phyloP scores from a whole-genome alignment of 2,797 vertebrate species.

The Pachyuromys duprasi region DNA sequence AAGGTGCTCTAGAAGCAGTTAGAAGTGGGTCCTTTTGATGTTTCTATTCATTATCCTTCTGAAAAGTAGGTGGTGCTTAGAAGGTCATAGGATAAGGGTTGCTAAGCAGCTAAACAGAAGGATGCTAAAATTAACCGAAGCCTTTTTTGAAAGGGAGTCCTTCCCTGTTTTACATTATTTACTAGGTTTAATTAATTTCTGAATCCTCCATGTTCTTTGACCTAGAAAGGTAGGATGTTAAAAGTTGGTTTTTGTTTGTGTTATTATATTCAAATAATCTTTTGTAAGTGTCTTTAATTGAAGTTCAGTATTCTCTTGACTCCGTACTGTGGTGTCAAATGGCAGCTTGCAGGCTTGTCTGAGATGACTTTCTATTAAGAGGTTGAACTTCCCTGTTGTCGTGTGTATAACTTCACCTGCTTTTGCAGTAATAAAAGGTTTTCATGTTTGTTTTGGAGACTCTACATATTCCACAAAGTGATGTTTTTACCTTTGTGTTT shows the following conservation, averaged over 20 bases:
- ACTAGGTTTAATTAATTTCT: slow-evolving; percentile 77
- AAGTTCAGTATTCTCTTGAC: slow-evolving; percentile 75
- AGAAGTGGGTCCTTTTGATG: slow-evolving; percentile 86
- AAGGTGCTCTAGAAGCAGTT: slow-evolving; percentile 62
- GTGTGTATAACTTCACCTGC: background rate
- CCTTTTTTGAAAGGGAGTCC: slow-evolving; percentile 86
- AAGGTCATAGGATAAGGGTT: slow-evolving; percentile 93
- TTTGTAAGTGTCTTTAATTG: slow-evolving; percentile 78
- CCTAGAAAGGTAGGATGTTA: slow-evolving; percentile 49
- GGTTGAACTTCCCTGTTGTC: background rate
- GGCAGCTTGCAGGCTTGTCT: slow-evolving; percentile 77
- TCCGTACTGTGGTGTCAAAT: slow-evolving; percentile 83
- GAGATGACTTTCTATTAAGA: slow-evolving; percentile 69
- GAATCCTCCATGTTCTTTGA: slow-evolving; percentile 50
- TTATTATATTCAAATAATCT: slow-evolving; percentile 65
- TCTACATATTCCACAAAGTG: slow-evolving; percentile 17
- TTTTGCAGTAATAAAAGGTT: background rate
- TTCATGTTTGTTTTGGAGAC: slow-evolving; percentile 53
- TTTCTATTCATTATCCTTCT: slow-evolving; percentile 90
- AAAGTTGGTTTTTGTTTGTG: slow-evolving; percentile 69
- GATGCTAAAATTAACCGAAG: slow-evolving; percentile 92
- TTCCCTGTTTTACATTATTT: slow-evolving; percentile 81
- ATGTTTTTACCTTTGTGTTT: slow-evolving; percentile 19
- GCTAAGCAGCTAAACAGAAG: slow-evolving; percentile 92
- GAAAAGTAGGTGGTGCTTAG: slow-evolving; percentile 91